phyloP scores from a whole-genome alignment of 35 echinoderm and acorn worm genomes.

The Eucidaris tribuloides region DNA sequence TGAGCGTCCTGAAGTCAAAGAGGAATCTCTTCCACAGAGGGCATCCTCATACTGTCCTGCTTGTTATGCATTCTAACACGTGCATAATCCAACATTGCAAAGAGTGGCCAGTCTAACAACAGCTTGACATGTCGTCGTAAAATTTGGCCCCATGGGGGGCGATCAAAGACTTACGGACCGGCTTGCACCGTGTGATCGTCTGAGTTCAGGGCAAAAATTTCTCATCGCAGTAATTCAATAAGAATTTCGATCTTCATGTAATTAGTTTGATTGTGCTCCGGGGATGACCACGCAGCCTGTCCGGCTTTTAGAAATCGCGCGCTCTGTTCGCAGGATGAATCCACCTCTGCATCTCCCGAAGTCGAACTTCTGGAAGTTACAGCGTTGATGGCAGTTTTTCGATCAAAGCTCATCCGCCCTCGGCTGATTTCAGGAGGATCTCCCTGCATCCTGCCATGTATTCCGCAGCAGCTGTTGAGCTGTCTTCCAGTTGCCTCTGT shows the following conservation, averaged over 20 bases:
- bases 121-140: slow-evolving; percentile 77
- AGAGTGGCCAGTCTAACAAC: slow-evolving; percentile 62
- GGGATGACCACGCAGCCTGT: slow-evolving; percentile 65
- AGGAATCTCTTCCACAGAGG: slow-evolving; percentile 67
- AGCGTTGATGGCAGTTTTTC: slow-evolving; percentile 57
- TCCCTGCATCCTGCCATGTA: slow-evolving; percentile 65
- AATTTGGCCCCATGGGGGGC: slow-evolving; percentile 78
- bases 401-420: slow-evolving; percentile 39
- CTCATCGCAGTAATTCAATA: slow-evolving; percentile 43
- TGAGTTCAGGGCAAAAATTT: slow-evolving; percentile 40
- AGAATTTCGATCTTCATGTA: slow-evolving; percentile 60
- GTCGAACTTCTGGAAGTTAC: slow-evolving; percentile 39
- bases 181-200: slow-evolving; percentile 32
- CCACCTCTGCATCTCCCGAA: slow-evolving; percentile 26
- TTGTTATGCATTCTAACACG: slow-evolving; percentile 76
- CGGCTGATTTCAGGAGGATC: slow-evolving; percentile 19
- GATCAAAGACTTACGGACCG: slow-evolving; percentile 62
- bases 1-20: slow-evolving; percentile 55
- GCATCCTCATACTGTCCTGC: slow-evolving; percentile 60
- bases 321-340: slow-evolving; percentile 66
- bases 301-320: slow-evolving; percentile 57
- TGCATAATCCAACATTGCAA: slow-evolving; percentile 40
- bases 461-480: slow-evolving; percentile 77
- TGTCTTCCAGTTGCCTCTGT: slow-evolving; percentile 4
- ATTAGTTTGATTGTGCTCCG: slow-evolving; percentile 86